Conservation (phyloP, 2,888 invertebrate species). For the Leptopilina drosophilae region DNA sequence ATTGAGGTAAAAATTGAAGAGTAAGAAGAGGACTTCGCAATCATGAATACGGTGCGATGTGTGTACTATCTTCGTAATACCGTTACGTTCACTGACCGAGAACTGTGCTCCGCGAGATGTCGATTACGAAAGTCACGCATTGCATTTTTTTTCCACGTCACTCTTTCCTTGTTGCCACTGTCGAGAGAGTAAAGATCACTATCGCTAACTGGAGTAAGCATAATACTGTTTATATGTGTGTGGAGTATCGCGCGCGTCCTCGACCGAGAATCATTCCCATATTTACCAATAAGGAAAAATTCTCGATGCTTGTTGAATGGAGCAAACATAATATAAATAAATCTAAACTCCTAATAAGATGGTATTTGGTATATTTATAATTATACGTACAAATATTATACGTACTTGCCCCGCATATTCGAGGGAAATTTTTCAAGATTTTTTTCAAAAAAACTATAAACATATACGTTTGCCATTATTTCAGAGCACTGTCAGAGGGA, state of each 20-base stretch:
- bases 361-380: no score
- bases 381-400: no score
- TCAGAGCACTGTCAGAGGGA: no score
- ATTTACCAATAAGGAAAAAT: slow-evolving; percentile 17
- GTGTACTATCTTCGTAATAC: slow-evolving; percentile 50
- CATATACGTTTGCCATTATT: no score
- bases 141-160: slow-evolving; percentile 45
- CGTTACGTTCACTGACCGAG: slow-evolving; percentile 73
- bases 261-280: slow-evolving; percentile 45
- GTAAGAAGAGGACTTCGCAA: slow-evolving; percentile 23
- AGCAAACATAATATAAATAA: neutral
- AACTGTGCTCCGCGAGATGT: slow-evolving; percentile 48
- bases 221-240: neutral
- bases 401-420: no score
- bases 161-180: slow-evolving; percentile 15
- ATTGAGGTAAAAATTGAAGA: neutral
- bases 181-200: slow-evolving; percentile 13
- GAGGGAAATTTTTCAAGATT: no score
- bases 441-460: no score
- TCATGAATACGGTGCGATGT: neutral
- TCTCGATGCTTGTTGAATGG: slow-evolving; percentile 1
- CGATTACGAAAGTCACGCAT: slow-evolving; percentile 61
- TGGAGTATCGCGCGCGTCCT: slow-evolving; percentile 37
- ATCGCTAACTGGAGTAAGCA: slow-evolving; percentile 23
- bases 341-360: no score